phyloP scores from a whole-genome alignment of 1,140 invertebrate species.

The Ptiloglossa arizonensis region DNA sequence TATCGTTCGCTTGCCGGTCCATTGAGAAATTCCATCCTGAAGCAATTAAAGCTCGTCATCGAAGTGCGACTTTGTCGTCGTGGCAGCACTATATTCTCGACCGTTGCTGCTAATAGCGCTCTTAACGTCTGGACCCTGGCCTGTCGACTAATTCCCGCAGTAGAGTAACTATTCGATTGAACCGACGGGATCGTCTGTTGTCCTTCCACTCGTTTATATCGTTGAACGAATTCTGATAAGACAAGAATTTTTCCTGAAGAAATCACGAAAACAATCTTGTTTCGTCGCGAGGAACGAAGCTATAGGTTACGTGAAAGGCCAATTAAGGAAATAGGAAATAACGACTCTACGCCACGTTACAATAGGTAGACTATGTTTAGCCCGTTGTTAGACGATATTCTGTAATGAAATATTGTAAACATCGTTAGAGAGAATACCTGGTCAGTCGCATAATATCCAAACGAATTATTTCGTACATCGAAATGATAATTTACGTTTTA shows the following conservation, averaged over 20 bases:
- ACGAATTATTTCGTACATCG: too few species aligned
- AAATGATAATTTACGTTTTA: too few species aligned
- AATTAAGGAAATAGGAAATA: conserved; percentile 44
- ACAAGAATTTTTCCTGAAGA: background rate
- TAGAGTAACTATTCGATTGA: conserved; percentile 44
- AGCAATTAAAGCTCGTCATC: conserved; percentile 57
- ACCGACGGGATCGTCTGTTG: conserved; percentile 20
- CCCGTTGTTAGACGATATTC: conserved; percentile 4
- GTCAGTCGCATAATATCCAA: background rate
- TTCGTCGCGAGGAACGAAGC: background rate
- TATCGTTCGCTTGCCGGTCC: conserved; percentile 19
- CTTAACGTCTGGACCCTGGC: conserved; percentile 21
- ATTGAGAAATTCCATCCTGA: conserved; percentile 54
- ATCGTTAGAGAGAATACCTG: background rate
- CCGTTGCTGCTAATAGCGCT: conserved; percentile 47
- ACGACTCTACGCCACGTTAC: conserved; percentile 8
- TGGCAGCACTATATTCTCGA: background rate
- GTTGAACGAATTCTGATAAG: too few species aligned
- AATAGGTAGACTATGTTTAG: background rate
- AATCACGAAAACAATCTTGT: background rate
- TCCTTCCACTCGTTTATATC: background rate
- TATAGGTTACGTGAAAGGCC: background rate
- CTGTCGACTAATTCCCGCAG: conserved; percentile 33
- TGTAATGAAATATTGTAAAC: background rate
- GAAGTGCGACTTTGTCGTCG: conserved; percentile 49